Percentiles rank a stretch among this genome's conserved stretches.
Conservation (phyloP, 1,140 invertebrate genomes). For the Papilio glaucus region DNA sequence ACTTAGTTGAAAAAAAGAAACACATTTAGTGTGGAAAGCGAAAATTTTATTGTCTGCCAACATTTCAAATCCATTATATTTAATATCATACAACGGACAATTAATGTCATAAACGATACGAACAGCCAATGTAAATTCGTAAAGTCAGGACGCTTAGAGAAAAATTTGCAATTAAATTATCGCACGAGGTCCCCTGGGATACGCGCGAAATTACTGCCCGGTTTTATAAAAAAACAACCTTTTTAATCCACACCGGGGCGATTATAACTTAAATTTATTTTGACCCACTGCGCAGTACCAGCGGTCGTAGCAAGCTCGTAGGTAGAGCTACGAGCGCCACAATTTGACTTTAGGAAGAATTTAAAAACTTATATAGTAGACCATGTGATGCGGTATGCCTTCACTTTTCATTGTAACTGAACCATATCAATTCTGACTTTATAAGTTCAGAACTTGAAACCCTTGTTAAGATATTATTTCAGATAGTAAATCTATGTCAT, state of each 20-base stretch:
- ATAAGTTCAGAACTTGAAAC: too few relatives aligned
- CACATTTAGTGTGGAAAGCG: too few relatives aligned
- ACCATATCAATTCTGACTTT: too few relatives aligned
- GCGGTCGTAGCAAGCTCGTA: slow-evolving; percentile 44
- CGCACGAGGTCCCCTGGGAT: slow-evolving; percentile 42
- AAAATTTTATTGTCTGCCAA: background rate
- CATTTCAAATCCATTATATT: background rate
- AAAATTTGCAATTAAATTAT: slow-evolving; percentile 61
- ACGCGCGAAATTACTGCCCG: slow-evolving; percentile 57
- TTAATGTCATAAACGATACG: slow-evolving; percentile 22
- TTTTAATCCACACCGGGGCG: slow-evolving; percentile 60
- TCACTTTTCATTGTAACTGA: too few relatives aligned
- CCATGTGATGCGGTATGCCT: too few relatives aligned
- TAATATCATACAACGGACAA: background rate
- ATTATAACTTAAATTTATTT: slow-evolving; percentile 63
- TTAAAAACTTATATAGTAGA: too few relatives aligned
- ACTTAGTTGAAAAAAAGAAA: too few relatives aligned
- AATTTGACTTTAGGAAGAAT: too few relatives aligned
- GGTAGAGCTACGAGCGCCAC: slow-evolving; percentile 38
- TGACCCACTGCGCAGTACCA: slow-evolving; percentile 59
- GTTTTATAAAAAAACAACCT: slow-evolving; percentile 62
- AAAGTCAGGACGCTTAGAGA: slow-evolving; percentile 52
- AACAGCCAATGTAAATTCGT: slow-evolving; percentile 41
- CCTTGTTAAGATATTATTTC: too few relatives aligned
- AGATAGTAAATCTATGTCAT: too few relatives aligned